phyloP scores from a whole-genome alignment of 2,113 vertebrate genomes.

The Mustela lutreola region DNA sequence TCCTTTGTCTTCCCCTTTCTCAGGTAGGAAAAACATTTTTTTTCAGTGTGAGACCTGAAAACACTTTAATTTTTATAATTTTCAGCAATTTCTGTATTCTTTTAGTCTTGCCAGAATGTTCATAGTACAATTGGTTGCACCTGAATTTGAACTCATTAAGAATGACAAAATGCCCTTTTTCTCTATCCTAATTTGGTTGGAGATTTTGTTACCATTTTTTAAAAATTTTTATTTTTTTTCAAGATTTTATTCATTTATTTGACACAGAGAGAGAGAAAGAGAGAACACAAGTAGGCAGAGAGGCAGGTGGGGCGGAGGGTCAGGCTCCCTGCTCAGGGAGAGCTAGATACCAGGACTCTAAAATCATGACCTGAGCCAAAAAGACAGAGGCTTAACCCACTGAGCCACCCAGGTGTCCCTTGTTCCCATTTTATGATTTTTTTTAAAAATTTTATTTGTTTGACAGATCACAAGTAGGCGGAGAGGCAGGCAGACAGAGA shows the following conservation, averaged over 20 bases:
- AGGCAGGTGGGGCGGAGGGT: too few relatives aligned
- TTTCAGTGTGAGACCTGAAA: not conserved
- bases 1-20: not conserved
- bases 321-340: too few relatives aligned
- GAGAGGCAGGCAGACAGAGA: too few relatives aligned
- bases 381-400: too few relatives aligned
- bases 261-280: too few relatives aligned
- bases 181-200: not conserved
- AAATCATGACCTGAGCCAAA: too few relatives aligned
- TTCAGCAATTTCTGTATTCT: not conserved
- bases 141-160: slow-evolving; percentile 46
- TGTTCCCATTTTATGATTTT: not conserved
- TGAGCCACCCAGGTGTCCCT: too few relatives aligned
- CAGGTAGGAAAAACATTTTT: not conserved
- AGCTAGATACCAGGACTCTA: too few relatives aligned
- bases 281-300: too few relatives aligned
- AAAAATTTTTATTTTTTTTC: not conserved
- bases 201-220: not conserved
- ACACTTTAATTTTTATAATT: not conserved
- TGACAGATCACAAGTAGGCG: too few relatives aligned
- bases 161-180: not conserved
- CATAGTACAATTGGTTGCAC: not conserved
- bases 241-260: too few relatives aligned
- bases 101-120: not conserved
- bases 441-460: not conserved